Percentiles rank a stretch among this genome's conserved stretches.
Evolutionary conservation across 2,888 invertebrate genomes (phyloP).

Genomic region (Macaria notata): DNA sequence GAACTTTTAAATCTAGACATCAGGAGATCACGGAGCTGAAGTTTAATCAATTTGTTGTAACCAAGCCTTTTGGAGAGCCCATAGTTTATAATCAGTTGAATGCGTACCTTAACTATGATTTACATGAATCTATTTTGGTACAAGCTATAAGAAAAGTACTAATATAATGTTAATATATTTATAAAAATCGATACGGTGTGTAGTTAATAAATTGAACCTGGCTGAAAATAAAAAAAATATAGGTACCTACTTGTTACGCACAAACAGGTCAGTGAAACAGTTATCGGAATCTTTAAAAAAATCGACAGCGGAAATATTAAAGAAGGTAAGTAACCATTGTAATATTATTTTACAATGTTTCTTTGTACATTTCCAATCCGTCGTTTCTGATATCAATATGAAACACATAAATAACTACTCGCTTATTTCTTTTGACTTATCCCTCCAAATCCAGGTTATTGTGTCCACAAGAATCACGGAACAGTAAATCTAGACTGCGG

Average conservation of each 20-base stretch:
- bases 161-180: too few relatives aligned
- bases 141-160: constrained; percentile 3
- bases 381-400: too few relatives aligned
- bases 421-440: constrained; percentile 12
- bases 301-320: too few relatives aligned
- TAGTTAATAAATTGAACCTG: too few relatives aligned
- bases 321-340: too few relatives aligned
- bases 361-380: too few relatives aligned
- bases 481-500: constrained; percentile 61
- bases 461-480: constrained; percentile 49
- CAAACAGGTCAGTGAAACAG: too few relatives aligned
- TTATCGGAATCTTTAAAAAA: too few relatives aligned
- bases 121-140: constrained; percentile 19
- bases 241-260: too few relatives aligned
- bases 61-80: constrained; percentile 29
- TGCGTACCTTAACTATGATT: constrained; percentile 33
- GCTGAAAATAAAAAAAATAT: too few relatives aligned
- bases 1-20: not conserved
- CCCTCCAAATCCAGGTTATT: constrained; percentile 31
- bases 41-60: constrained; percentile 23
- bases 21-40: not conserved
- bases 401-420: not conserved
- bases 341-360: too few relatives aligned
- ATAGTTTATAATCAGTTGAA: constrained; percentile 61
- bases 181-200: too few relatives aligned